Conservation (phyloP, 2,113 vertebrate genomes). For the Phylloscopus trochilus region DNA sequence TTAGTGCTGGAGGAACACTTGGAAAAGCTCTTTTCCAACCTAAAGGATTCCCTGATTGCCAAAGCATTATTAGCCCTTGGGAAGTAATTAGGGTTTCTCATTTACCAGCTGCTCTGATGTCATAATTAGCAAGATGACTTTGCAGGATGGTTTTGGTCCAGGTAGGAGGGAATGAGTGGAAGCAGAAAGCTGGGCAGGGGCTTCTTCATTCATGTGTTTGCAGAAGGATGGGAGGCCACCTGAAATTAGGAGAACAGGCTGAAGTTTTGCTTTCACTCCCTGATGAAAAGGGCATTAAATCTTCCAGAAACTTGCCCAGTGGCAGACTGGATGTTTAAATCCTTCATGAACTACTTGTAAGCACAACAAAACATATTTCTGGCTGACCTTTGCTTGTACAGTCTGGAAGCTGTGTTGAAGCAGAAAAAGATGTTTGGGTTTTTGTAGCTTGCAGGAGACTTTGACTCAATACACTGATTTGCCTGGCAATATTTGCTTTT, state of each 20-base stretch:
- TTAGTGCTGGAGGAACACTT: neutral
- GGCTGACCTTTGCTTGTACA: neutral
- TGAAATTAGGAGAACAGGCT: neutral
- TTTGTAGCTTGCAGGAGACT: neutral
- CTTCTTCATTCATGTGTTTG: neutral
- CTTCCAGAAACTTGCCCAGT: neutral
- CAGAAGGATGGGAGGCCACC: neutral
- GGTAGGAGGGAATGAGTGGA: neutral
- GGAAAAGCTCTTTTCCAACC: neutral
- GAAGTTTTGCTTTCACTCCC: neutral
- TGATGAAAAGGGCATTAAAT: neutral
- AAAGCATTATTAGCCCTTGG: neutral
- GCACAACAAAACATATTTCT: neutral
- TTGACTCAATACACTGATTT: neutral
- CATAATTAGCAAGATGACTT: neutral
- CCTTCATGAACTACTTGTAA: neutral
- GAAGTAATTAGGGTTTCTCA: neutral
- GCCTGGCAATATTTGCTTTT: neutral
- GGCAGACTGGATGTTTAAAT: neutral
- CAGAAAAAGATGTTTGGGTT: neutral
- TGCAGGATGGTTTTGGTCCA: neutral
- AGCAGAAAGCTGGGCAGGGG: neutral
- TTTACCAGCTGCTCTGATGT: neutral
- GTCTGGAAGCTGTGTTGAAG: neutral
- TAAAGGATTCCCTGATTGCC: neutral